Evolutionary conservation across 2,113 vertebrate genomes (phyloP), one percentile per base, ranked within the genome.

Genomic region (Indri indri): DNA sequence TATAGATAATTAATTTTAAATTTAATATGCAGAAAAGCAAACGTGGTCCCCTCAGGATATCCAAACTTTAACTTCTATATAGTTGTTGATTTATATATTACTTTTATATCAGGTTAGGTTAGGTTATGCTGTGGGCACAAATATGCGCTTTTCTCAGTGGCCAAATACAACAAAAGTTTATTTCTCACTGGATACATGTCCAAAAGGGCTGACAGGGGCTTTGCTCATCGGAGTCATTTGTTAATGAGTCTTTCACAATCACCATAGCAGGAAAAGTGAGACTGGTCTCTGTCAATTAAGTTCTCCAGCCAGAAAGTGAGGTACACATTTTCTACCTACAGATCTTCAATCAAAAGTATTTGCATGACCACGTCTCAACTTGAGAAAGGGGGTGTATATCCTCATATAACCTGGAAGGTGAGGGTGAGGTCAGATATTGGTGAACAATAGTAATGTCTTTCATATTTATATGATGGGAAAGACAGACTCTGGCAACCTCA

Each of bases 61-160:
- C 30, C 7, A 88, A 27, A 66, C 2, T 57, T 85, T 27, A 79
- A 45, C 6, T 79, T 79, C 47, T 73, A 59, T 3, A 74, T 50
- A 84, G 11, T 37, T 94, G 50, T 52, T 94, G 50, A 71, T 71
- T 94, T 57, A 50, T 66, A 59, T 59, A 17, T 80, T 85, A 34
- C 1, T 74, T 30, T 84, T 34, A 40, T 73, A 40, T 63, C 8
- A 42, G 23, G 18, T 50, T 42, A 65, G 25, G 1, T n/a, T 27
- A 30, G 23, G 7, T 20, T 76, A 59, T 86, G 40, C 18, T 37
- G 18, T 23, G 14, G 13, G 20, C 3, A 65, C 50, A n/a, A 45
- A 47, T 40, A 66, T 4, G 2, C 13, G 6, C 5, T 61, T 34
- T 79, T 27, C 7, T 87, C 25, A 59, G 25, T 57, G 18, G 13